phyloP scores from a whole-genome alignment of 2,113 vertebrate genomes.

The Pipa parva region DNA sequence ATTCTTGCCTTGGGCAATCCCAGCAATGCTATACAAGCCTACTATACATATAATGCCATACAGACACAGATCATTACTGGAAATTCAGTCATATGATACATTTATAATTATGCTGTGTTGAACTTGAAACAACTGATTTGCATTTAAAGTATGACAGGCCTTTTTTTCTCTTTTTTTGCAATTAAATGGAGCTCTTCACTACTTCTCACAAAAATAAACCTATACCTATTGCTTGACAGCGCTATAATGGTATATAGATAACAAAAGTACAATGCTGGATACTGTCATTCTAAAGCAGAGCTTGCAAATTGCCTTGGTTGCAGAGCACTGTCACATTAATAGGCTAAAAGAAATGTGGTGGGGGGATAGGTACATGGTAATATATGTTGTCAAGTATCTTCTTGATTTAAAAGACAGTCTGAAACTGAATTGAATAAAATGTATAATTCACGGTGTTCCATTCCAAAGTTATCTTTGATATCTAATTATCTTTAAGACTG shows the following conservation, averaged over 20 bases:
- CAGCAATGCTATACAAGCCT: too few relatives aligned
- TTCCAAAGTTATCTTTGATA: not conserved
- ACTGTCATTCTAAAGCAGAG: not conserved
- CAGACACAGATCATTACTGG: not conserved
- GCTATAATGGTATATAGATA: not conserved
- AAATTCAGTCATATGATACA: not conserved
- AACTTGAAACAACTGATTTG: not conserved
- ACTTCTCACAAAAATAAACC: not conserved
- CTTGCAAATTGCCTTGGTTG: not conserved
- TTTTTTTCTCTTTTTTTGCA: not conserved
- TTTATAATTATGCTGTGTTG: not conserved
- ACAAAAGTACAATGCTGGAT: not conserved
- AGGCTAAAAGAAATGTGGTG: not conserved
- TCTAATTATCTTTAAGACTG: not conserved
- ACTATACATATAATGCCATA: not conserved
- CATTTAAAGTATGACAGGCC: not conserved
- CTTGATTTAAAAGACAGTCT: not conserved
- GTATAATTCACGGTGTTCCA: not conserved
- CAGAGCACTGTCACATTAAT: constrained; percentile 2
- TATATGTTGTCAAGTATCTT: not conserved
- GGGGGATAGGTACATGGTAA: not conserved
- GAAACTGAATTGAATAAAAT: not conserved
- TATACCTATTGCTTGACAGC: not conserved
- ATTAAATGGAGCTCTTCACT: not conserved
- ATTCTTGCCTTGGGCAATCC: too few relatives aligned